phyloP scores from a whole-genome alignment of 2,113 vertebrate species.

The Salvator merianae region DNA sequence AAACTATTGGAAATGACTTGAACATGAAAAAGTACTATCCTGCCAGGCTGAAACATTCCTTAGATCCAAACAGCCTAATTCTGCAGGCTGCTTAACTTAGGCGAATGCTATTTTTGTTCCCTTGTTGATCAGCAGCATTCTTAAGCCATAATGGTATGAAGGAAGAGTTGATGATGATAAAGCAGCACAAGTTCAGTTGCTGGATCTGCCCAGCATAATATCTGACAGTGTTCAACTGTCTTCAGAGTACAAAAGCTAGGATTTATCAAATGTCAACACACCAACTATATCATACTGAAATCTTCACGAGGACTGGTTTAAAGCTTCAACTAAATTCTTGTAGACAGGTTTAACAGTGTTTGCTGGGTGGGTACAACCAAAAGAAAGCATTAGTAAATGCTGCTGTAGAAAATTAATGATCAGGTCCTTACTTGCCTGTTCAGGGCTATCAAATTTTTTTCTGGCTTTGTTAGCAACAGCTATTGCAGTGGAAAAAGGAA shows the following conservation, averaged over 20 bases:
- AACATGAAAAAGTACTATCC: not conserved
- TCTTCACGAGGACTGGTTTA: not conserved
- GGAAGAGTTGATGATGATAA: not conserved
- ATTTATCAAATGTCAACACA: not conserved
- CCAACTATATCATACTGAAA: not conserved
- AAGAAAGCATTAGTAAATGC: not conserved
- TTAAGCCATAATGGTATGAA: not conserved
- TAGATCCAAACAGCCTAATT: not conserved
- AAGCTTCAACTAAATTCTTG: not conserved
- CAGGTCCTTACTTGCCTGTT: not conserved
- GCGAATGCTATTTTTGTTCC: constrained; percentile 5
- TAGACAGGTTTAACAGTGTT: not conserved
- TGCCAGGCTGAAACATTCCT: not conserved
- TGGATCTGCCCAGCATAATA: not conserved
- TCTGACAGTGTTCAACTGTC: not conserved
- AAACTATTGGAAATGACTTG: not conserved
- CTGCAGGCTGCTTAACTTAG: not conserved
- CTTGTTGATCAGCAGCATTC: not conserved
- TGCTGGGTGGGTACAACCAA: no score
- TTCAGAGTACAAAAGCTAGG: not conserved
- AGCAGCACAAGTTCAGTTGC: not conserved
- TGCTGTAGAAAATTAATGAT: no score
- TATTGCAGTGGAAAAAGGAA: not conserved
- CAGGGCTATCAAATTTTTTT: not conserved
- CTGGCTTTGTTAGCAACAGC: not conserved